Percentiles rank a stretch among this genome's conserved stretches.
These are phyloP conservation scores for Zoanthus sansibaricus DNA, from an alignment of 92 coral and sea anemone species.

Conservation along the genomic window DNA sequence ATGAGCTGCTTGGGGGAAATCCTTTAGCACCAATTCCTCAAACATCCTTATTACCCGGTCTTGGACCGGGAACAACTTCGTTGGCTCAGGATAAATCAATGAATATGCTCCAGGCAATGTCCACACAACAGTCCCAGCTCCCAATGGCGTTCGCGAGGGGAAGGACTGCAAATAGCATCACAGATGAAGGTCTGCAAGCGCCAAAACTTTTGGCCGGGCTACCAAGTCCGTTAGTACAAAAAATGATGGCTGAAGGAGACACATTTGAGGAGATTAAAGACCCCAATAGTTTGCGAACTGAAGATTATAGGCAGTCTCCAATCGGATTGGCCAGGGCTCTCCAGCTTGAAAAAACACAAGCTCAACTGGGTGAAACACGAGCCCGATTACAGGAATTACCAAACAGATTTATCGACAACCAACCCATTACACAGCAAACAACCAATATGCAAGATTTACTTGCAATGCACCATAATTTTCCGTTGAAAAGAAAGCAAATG, in stretches of 20 bases:
- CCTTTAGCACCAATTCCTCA: conserved; percentile 50
- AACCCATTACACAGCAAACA: conserved; percentile 4
- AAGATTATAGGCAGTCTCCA: conserved; percentile 29
- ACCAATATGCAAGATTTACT: conserved; percentile 8
- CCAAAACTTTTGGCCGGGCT: conserved; percentile 37
- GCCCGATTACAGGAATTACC: conserved; percentile 20
- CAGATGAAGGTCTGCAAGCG: conserved; percentile 12
- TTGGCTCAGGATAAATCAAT: conserved; percentile 8
- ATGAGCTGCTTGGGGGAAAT: conserved; percentile 74
- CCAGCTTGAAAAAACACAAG: conserved; percentile 34
- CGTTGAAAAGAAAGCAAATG: conserved; percentile 21
- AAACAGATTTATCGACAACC: neutral
- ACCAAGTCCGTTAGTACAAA: conserved; percentile 30
- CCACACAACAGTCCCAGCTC: neutral
- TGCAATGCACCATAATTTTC: conserved; percentile 17
- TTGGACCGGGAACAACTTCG: conserved; percentile 29
- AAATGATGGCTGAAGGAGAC: conserved; percentile 47
- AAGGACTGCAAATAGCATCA: neutral
- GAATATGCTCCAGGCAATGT: conserved; percentile 19
- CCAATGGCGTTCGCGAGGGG: conserved; percentile 19
- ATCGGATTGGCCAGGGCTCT: conserved; percentile 1
- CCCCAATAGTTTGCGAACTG: neutral
- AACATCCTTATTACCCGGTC: conserved; percentile 17
- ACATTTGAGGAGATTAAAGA: conserved; percentile 39
- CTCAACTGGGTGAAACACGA: conserved; percentile 32